phyloP scores from a whole-genome alignment of 2,797 vertebrate genomes.

The Perodicticus potto region DNA sequence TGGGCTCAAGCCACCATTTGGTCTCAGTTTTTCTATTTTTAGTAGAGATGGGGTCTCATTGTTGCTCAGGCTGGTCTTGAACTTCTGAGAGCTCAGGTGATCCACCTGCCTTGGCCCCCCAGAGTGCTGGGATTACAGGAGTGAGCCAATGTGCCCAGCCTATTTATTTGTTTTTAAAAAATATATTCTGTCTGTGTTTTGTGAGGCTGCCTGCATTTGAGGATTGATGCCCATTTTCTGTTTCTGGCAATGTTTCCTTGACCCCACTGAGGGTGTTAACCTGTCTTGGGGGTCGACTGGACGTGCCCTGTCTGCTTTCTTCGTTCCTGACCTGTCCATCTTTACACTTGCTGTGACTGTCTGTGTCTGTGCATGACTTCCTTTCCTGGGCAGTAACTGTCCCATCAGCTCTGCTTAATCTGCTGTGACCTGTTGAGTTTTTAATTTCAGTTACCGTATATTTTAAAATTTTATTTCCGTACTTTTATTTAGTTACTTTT shows the following conservation, averaged over 20 bases:
- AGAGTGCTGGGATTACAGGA: too few species aligned
- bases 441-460: neutral
- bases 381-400: neutral
- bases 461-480: neutral
- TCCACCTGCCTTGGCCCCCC: too few species aligned
- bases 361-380: rapidly evolving
- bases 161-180: too few species aligned
- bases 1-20: too few species aligned
- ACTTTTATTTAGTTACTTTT: neutral
- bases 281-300: neutral
- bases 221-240: neutral
- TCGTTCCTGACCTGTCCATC: rapidly evolving
- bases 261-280: rapidly evolving
- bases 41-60: too few species aligned
- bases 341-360: rapidly evolving
- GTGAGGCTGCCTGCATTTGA: neutral
- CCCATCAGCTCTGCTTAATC: neutral
- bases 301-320: rapidly evolving
- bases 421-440: neutral
- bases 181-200: rapidly evolving
- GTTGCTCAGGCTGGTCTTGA: too few species aligned
- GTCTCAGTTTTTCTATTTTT: too few species aligned
- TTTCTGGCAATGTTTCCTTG: rapidly evolving
- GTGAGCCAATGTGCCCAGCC: too few species aligned
- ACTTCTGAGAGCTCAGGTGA: too few species aligned